A percentile compares a stretch with the other conserved stretches of the same genome.
Evolutionary conservation across 2,888 invertebrate species (phyloP).

Genomic region (Sphaeridia pumilis): DNA sequence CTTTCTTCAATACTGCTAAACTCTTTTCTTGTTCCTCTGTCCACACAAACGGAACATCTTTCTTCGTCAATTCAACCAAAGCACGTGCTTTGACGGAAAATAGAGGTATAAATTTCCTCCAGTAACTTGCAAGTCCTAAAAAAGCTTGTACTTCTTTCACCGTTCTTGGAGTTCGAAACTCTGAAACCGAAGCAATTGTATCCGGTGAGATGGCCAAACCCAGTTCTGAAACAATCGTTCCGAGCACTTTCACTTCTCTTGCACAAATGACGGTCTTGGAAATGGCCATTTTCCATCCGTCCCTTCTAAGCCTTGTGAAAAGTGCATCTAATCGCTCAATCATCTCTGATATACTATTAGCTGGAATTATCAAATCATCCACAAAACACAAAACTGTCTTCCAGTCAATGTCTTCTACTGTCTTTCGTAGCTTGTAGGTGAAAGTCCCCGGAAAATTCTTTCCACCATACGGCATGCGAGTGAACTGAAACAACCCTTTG

Average conservation of each 20-base stretch:
- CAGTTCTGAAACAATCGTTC: constrained; percentile 14
- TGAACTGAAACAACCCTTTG: neutral
- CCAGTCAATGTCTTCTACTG: too few relatives aligned
- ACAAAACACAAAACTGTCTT: too few relatives aligned
- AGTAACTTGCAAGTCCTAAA: constrained; percentile 22
- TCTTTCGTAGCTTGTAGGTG: too few relatives aligned
- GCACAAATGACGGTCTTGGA: neutral
- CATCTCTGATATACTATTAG: neutral
- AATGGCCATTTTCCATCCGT: neutral
- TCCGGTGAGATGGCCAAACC: constrained; percentile 15
- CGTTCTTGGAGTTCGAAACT: constrained; percentile 15
- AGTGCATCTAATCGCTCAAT: neutral
- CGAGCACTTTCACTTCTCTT: neutral
- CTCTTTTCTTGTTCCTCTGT: neutral
- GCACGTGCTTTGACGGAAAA: constrained; percentile 20
- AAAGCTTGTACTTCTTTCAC: constrained; percentile 17
- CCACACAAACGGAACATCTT: constrained; percentile 21
- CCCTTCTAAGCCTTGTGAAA: neutral
- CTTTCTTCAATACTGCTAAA: constrained; percentile 18
- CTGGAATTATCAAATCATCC: neutral
- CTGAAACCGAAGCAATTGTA: constrained; percentile 11
- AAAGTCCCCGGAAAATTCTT: neutral
- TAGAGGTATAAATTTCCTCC: constrained; percentile 22
- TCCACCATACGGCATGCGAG: neutral
- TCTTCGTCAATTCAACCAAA: constrained; percentile 12